Evolutionary conservation across 2,888 invertebrate species (phyloP), one percentile per base, ranked within the genome.

Genomic region (Urechis unicinctus): DNA sequence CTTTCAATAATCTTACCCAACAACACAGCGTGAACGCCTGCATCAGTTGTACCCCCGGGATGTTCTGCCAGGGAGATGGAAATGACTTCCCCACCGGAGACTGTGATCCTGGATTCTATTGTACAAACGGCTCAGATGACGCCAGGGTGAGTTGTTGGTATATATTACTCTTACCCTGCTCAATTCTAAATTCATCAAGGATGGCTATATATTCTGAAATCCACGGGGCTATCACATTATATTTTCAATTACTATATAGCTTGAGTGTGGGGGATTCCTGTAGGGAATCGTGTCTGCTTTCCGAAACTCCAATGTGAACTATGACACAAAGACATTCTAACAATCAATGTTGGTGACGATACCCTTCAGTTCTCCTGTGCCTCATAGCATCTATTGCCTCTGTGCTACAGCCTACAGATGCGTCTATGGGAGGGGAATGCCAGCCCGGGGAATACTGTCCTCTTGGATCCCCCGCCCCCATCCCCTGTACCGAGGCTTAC

Each of bases 71-170:
- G 51, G 68, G 67, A 3, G 66, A 67, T 21, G 74, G 73, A 5
- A 64, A 72, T 25, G 57, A 59, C 21, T 43, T 30, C 4, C 71
- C 71, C 1, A 69, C 70, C 13, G 73, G 68, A 9, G 52, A 58
- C n/a, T 75, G 75, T 68, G 68, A 69, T 53, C 62, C 68, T 17
- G 75, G 75, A 0, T 75, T 72, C 70, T 74, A 69, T 59, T 75
- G 75, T 59, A 64, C 59, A 5, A 69, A 66, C 2, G 66, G 56
- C 65, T 61, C 60, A 3, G 46, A 52, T 22, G 58, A 58, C 21
- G 58, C 64, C 17, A 63, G 57, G 58, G 73, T 72, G 60, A 61
- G 66, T 30, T 28, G 5, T 9, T 48, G 6, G n/a, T n/a, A n/a
- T n/a, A n/a, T n/a, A n/a, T n/a, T n/a, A n/a, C n/a, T n/a, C n/a